Evolutionary conservation across 2,888 invertebrate genomes (phyloP).

Genomic region (Amphipyra tragopoginis): DNA sequence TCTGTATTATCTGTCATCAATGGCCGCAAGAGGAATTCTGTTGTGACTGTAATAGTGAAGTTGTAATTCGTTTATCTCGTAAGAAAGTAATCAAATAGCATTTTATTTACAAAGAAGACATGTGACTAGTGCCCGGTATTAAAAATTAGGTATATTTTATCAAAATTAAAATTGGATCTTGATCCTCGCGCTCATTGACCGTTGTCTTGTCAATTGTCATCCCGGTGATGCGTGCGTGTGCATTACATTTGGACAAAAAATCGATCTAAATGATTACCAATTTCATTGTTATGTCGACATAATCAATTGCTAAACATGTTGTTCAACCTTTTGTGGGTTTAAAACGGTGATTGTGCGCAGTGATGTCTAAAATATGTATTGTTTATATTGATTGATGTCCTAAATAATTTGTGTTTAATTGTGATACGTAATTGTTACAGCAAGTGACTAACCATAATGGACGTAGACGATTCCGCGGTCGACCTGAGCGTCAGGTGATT

Average conservation of each 20-base stretch:
- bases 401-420: conserved; percentile 60
- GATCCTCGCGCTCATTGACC: conserved; percentile 42
- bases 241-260: conserved; percentile 65
- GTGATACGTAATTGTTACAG: conserved; percentile 70
- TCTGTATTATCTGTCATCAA: conserved; percentile 53
- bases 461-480: conserved; percentile 96
- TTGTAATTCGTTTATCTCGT: conserved; percentile 14
- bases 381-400: conserved; percentile 65
- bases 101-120: conserved; percentile 39
- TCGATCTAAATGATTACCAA: conserved; percentile 62
- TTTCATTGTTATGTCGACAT: conserved; percentile 53
- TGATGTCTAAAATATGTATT: conserved; percentile 43
- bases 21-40: conserved; percentile 56
- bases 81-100: conserved; percentile 16
- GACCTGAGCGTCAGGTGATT: conserved; percentile 95
- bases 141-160: conserved; percentile 46
- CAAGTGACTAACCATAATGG: conserved; percentile 91
- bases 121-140: conserved; percentile 41
- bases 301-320: conserved; percentile 38
- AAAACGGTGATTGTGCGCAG: conserved; percentile 24
- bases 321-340: conserved; percentile 22
- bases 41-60: conserved; percentile 47
- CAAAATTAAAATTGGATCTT: conserved; percentile 12
- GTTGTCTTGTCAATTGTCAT: conserved; percentile 68
- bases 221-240: conserved; percentile 77